Evolutionary conservation across 2,888 invertebrate species (phyloP), one percentile per base, ranked within the genome.

Genomic region (Alentia gelatinosa): DNA sequence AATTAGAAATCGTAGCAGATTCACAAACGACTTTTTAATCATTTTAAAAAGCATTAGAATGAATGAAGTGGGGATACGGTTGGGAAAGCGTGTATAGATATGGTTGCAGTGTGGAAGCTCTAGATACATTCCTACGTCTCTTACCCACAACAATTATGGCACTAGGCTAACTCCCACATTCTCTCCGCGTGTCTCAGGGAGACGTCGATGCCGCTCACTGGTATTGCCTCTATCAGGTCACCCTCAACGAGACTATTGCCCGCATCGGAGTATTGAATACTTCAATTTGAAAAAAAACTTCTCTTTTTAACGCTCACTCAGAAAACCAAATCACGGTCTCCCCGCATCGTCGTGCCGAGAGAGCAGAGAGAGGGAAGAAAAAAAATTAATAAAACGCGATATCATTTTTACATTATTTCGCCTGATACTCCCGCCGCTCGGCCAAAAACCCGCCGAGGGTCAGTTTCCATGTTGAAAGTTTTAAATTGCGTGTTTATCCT

Each of bases 401-500:
- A 33, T 74, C 74, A 74, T 74, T 74, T 74, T 74, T 56, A 56
- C 56, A 56, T 74, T 33, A 74, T 33, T 74, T 74, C 30, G 74
- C 74, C 74, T 74, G 30, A 33, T 26, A 26, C 74, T 33, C 33
- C 74, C 74, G 74, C 74, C 74, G 74, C 74, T 26, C 19, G n/a
- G 74, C 12, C 1, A 1, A 74, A 74, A 74, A 74, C n/a, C 74
- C 26, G 15, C 12, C 74, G 12, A 74, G 74, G 56, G 74, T 74
- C 74, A 74, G 74, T 74, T 74, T 74, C 74, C 74, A 26, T 26
- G 33, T 26, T 74, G 74, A 26, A 26, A 33, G 74, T 74, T 74
- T 74, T 74, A 74, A 74, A 74, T 74, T 74, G 74, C 33, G 33
- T 74, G 74, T 74, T 74, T 74, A 74, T 74, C 30, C 74, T 26